A percentile compares a stretch with the other conserved stretches of the same genome.
Evolutionary conservation across 2,888 invertebrate genomes (phyloP).

Genomic region (Drosophila colorata): DNA sequence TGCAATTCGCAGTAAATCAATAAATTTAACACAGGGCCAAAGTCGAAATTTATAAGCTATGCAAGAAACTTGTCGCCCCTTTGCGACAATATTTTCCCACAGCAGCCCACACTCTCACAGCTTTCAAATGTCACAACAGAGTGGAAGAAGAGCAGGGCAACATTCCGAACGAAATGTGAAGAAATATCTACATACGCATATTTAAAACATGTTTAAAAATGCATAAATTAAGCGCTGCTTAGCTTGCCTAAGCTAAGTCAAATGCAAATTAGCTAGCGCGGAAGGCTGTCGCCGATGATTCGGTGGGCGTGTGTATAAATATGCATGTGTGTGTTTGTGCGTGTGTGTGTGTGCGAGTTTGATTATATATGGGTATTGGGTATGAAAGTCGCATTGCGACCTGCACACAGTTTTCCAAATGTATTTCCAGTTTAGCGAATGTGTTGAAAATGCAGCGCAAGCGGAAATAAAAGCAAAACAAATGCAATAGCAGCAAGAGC

Average conservation of each 20-base stretch:
- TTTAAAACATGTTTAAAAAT: constrained; percentile 70
- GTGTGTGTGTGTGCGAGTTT: constrained; percentile 17
- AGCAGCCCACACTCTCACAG: constrained; percentile 38
- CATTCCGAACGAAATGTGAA: constrained; percentile 11
- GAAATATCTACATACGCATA: constrained; percentile 7
- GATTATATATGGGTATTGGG: constrained; percentile 33
- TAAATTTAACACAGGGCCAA: constrained; percentile 25
- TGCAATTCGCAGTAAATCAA: constrained; percentile 43
- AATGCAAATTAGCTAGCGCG: constrained; percentile 67
- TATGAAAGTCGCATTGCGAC: constrained; percentile 27
- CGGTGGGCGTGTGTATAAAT: constrained; percentile 41
- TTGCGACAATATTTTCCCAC: constrained; percentile 59
- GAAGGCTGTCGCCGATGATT: constrained; percentile 38
- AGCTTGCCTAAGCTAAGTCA: constrained; percentile 50
- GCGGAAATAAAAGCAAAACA: constrained; percentile 75
- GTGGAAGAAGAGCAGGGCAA: background rate
- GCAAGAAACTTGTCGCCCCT: constrained; percentile 39
- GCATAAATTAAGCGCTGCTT: constrained; percentile 69
- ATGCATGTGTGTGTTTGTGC: constrained; percentile 6
- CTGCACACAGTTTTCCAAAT: constrained; percentile 32
- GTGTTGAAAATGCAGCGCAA: constrained; percentile 66
- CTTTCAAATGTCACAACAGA: constrained; percentile 55
- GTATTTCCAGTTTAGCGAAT: constrained; percentile 48
- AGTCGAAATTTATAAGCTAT: constrained; percentile 35
- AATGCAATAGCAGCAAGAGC: constrained; percentile 35